Conservation (phyloP, 2,797 vertebrate genomes). For the Chromis chromis region DNA sequence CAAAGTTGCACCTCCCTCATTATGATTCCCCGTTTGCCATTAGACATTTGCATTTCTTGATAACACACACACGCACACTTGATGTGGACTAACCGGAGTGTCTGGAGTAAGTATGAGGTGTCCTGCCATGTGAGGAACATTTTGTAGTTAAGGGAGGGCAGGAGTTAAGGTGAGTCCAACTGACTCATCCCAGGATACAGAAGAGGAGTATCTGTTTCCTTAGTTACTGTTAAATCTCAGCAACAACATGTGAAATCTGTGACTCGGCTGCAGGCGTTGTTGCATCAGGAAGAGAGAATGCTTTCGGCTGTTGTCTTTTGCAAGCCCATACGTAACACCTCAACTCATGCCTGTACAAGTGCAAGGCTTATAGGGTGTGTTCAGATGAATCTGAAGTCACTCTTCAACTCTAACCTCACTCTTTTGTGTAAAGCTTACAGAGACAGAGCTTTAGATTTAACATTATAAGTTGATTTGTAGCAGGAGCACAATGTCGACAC, state of each 20-base stretch:
- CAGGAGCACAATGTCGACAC: neutral
- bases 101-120: neutral
- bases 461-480: neutral
- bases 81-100: constrained; percentile 3
- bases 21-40: constrained; percentile 36
- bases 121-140: neutral
- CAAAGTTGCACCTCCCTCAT: constrained; percentile 31
- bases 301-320: constrained; percentile 38
- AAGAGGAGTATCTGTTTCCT: constrained; percentile 35
- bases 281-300: constrained; percentile 28
- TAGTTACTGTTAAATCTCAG: constrained; percentile 58
- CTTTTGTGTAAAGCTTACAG: neutral
- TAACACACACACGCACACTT: neutral
- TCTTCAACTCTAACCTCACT: constrained; percentile 24
- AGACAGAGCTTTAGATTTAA: neutral
- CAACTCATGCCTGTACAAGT: constrained; percentile 69
- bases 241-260: constrained; percentile 32
- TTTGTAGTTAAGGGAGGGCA: neutral
- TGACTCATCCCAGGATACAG: constrained; percentile 55
- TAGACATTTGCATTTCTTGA: constrained; percentile 56
- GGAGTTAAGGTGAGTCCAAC: constrained; percentile 10
- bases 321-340: constrained; percentile 45
- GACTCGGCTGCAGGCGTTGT: constrained; percentile 20
- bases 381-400: constrained; percentile 21
- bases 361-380: constrained; percentile 57